These are phyloP conservation scores for Stegastes partitus DNA, from an alignment of 2,113 vertebrate species.

Conservation along the genomic window DNA sequence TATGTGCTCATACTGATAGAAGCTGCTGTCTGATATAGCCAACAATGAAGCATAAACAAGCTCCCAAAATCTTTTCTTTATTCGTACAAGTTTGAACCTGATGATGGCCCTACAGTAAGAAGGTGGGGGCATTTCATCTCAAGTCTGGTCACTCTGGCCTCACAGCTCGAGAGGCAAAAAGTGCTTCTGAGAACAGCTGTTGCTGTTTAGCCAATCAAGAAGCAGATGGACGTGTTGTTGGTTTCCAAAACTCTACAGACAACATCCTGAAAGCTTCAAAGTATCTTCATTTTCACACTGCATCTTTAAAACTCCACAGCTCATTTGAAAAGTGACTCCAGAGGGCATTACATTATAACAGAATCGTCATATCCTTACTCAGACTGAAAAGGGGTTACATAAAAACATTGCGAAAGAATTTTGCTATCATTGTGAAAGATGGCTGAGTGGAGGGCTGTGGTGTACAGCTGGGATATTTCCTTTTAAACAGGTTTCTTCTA, in stretches of 20 bases:
- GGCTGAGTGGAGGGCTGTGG: neutral
- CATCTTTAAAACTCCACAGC: constrained; percentile 1
- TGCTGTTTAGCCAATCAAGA: too few species aligned
- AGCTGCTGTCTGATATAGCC: neutral
- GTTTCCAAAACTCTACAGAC: too few species aligned
- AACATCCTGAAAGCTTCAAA: too few species aligned
- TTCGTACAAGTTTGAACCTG: too few species aligned
- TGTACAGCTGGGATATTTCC: neutral
- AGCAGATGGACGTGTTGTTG: too few species aligned
- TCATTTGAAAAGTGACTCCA: neutral
- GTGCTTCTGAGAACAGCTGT: too few species aligned
- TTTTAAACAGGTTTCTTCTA: neutral
- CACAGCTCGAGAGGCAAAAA: too few species aligned
- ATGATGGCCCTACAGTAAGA: too few species aligned
- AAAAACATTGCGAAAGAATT: neutral
- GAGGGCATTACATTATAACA: neutral
- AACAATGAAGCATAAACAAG: too few species aligned
- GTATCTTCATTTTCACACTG: neutral
- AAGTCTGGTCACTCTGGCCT: too few species aligned
- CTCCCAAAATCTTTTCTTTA: too few species aligned
- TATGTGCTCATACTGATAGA: neutral
- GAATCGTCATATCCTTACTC: neutral
- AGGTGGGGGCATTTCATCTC: too few species aligned
- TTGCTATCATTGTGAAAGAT: neutral
- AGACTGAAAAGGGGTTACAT: neutral